These are phyloP conservation scores for Coptotermes formosanus DNA, from an alignment of 1,140 invertebrate species.

Conservation along the genomic window DNA sequence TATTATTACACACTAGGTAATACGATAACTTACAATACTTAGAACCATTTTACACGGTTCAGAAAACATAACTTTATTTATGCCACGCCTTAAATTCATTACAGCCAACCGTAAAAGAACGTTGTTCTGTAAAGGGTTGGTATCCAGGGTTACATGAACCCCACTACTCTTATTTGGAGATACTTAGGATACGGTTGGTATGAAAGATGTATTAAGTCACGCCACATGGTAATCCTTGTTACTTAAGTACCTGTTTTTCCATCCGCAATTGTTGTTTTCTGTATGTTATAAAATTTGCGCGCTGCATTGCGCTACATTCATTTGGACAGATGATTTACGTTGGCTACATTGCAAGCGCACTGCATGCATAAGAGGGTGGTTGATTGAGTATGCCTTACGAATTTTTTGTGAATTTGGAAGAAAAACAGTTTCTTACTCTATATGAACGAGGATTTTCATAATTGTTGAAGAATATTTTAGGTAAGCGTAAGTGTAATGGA, in stretches of 20 bases:
- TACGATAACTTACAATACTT: not conserved
- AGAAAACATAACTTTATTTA: not conserved
- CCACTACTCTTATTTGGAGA: not conserved
- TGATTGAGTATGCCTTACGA: not conserved
- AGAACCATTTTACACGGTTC: not conserved
- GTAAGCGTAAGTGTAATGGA: not conserved
- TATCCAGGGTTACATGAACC: not conserved
- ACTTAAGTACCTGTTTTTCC: too few species aligned
- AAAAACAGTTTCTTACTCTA: not conserved
- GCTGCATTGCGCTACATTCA: too few species aligned
- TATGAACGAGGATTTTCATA: not conserved
- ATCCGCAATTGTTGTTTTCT: too few species aligned
- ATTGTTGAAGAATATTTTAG: conserved; percentile 18
- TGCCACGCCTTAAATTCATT: conserved; percentile 26
- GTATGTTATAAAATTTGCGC: too few species aligned
- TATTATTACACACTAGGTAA: not conserved
- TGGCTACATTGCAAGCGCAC: not conserved
- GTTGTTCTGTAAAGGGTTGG: not conserved
- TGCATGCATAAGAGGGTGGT: not conserved
- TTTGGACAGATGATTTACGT: not conserved
- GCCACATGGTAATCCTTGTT: too few species aligned
- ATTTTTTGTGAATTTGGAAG: not conserved
- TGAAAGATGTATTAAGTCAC: not conserved
- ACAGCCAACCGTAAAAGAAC: not conserved
- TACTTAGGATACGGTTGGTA: not conserved